Base-by-base conservation (phyloP, 2,113 vertebrate species). In the Dromas ardeola region DNA sequence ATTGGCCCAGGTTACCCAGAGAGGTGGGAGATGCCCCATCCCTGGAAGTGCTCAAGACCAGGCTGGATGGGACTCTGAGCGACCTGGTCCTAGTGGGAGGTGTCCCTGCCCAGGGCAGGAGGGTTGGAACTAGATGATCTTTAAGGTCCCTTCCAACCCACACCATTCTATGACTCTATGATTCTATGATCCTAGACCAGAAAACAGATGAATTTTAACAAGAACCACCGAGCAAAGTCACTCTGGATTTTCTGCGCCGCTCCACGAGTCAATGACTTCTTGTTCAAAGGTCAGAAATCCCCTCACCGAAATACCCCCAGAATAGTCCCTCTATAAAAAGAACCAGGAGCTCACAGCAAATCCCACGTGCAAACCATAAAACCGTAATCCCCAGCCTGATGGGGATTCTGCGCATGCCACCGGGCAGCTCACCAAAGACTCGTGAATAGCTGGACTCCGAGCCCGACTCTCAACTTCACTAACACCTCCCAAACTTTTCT, bases 231-330 rank as follows among this genome's bases (percentile, higher is more conserved):
- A 40, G 36, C 10, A 67, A 86, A 81, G 32, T 18, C 52, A 26
- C 90, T 77, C 22, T 4, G 55, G 27, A 49, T 59, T 56, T 58
- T 70, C 81, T 38, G 10, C 6, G 0, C 38, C 1, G 1, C 15
- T 78, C 36, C 25, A 26, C 0, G 1, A 40, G 49, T 50, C 4
- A 0, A 38, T 8, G 42, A 36, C 30, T 73, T 78, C 71, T 52
- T 15, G 9, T 59, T 62, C 81, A 96, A 94, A 95, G 95, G 94
- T 93, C 88, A 96, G 90, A 93, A 95, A 93, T 76, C 67, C 84
- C 90, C 82, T 59, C 8, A 1, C 22, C 0, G 4, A 87, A 96
- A 90, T 16, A 27, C 49, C 81, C 74, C 29, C 2, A 1, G 76
- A 77, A 93, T 13, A 83, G 80, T 43, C 25, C 25, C 85, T 42